phyloP scores from a whole-genome alignment of 35 echinoderm and acorn worm species.

The Holothuria glaberrima region DNA sequence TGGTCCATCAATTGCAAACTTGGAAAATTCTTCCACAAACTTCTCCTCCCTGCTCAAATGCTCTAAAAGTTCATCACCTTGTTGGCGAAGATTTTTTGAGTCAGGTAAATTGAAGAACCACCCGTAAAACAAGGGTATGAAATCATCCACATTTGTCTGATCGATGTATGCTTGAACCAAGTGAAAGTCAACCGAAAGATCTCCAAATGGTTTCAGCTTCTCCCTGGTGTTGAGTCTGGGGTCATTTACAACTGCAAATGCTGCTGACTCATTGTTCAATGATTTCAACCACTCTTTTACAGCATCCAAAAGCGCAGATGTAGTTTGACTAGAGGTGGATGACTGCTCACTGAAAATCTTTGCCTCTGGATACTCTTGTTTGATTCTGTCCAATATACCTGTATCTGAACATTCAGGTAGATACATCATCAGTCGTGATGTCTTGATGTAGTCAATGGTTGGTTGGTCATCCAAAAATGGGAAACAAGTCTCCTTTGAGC shows the following conservation, averaged over 20 bases:
- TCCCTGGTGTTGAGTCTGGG: neutral
- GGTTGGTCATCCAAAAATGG: neutral
- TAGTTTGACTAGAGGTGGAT: neutral
- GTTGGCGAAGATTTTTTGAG: conserved; percentile 22
- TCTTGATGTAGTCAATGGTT: neutral
- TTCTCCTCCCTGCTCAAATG: conserved; percentile 30
- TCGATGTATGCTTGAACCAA: neutral
- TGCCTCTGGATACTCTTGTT: neutral
- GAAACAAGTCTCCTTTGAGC: too few species aligned
- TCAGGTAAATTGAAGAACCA: conserved; percentile 71
- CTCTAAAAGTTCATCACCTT: conserved; percentile 18
- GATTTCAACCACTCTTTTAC: conserved; percentile 9
- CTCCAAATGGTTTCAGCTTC: neutral
- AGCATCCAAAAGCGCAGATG: neutral
- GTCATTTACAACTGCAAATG: neutral
- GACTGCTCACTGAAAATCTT: neutral
- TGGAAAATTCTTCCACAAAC: conserved; percentile 75
- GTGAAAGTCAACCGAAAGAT: neutral
- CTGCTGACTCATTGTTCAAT: neutral
- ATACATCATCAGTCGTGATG: neutral
- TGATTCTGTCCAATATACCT: neutral
- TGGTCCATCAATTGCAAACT: conserved; percentile 40
- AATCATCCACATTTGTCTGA: neutral
- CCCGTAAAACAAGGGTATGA: conserved; percentile 74
- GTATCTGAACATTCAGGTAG: neutral